These are phyloP conservation scores for Phylloscopus trochilus DNA, from an alignment of 2,113 vertebrate genomes.

Conservation along the genomic window DNA sequence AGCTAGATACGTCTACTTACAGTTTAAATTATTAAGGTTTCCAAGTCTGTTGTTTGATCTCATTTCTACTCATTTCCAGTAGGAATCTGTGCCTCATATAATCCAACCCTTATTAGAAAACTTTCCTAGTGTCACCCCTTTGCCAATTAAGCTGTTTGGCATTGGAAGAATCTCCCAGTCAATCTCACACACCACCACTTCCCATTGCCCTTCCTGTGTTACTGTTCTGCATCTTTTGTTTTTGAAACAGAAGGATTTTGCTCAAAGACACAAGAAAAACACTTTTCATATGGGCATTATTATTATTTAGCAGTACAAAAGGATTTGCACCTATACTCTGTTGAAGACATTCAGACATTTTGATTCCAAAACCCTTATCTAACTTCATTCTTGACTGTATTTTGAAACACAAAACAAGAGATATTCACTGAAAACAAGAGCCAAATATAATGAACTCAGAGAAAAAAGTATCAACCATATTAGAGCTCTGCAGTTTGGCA, in stretches of 20 bases:
- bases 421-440: conserved; percentile 33
- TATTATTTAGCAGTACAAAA: neutral
- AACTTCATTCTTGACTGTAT: neutral
- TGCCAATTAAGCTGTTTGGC: neutral
- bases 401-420: conserved; percentile 41
- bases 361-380: neutral
- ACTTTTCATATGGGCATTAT: neutral
- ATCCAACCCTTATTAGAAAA: neutral
- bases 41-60: neutral
- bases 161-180: neutral
- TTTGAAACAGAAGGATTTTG: neutral
- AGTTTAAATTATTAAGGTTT: neutral
- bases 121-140: neutral
- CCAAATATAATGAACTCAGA: conserved; percentile 19
- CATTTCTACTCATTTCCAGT: neutral
- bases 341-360: neutral
- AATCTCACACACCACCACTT: accelerated
- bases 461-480: conserved; percentile 17
- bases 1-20: neutral
- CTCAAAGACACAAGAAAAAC: neutral
- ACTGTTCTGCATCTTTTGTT: neutral
- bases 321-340: neutral
- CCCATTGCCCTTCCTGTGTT: neutral
- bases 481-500: conserved; percentile 9
- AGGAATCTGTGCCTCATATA: neutral